Evolutionary conservation across 2,113 vertebrate species (phyloP), one percentile per base, ranked within the genome.

Genomic region (Lota lota): DNA sequence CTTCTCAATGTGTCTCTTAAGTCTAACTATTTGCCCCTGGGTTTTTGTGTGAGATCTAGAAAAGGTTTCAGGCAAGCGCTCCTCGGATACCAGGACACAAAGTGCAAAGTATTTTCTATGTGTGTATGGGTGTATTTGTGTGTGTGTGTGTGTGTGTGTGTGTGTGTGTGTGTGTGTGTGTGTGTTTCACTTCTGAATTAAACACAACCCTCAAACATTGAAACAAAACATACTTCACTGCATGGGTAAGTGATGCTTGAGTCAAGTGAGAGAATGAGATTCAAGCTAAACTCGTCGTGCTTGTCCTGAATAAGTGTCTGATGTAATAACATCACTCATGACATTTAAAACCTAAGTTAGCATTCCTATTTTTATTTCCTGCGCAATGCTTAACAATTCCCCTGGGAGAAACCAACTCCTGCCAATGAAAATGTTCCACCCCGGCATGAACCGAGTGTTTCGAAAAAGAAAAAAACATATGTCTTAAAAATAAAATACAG

Each of bases 401-500:
- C 86, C 81, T 77, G 84, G 87, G 88, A 85, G 84, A 89, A 87
- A 90, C 79, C 6, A 79, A 83, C 81, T 85, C 83, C 80, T 85
- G 85, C 88, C 90, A 92, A 82, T 88, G 87, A 88, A 54, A 54
- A 92, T 90, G 88, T 87, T 92, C 86, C 87, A 89, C 74, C 79
- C 81, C 90, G 89, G 90, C 86, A 89, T 75, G 79, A 87, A 79
- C 85, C 28, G 74, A 90, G 87, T 76, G n/a, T 79, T 79, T 90
- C 79, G 83, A 90, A 90, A 91, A 93, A 90, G 90, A 93, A 90
- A 87, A 93, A 93, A 89, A 92, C 87, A 88, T 92, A 91, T 91
- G 89, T 91, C 88, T 84, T 70, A 66, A 77, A 76, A 73, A 74
- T 73, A 66, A 78, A 68, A 51, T 47, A 63, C 56, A 64, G 70